phyloP scores from a whole-genome alignment of 2,113 vertebrate genomes.

The Paraplagusia blochii region DNA sequence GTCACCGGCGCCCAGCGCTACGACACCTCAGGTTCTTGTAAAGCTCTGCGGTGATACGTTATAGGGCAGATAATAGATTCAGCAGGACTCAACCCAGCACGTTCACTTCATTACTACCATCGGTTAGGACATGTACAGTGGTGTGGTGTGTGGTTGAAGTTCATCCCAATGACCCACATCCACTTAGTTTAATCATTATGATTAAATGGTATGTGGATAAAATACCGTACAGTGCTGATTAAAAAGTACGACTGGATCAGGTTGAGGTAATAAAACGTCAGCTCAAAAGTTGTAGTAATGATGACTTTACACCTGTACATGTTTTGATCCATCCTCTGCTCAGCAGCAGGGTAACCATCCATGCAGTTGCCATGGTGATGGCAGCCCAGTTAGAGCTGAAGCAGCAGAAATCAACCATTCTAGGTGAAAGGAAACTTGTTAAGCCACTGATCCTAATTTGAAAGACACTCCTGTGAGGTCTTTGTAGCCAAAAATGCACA shows the following conservation, averaged over 20 bases:
- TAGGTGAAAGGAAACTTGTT: background rate
- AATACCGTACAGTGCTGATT: background rate
- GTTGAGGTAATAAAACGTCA: constrained; percentile 22
- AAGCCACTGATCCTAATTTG: constrained; percentile 16
- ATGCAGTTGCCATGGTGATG: constrained; percentile 16
- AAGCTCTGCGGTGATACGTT: too few species aligned
- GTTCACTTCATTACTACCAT: constrained; percentile 1
- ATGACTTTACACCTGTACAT: background rate
- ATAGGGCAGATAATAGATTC: background rate
- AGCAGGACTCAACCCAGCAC: background rate
- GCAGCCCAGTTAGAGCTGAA: background rate
- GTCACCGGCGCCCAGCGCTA: too few species aligned
- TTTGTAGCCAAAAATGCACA: background rate
- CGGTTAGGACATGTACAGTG: background rate
- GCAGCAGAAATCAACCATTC: background rate
- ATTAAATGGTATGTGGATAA: constrained; percentile 2
- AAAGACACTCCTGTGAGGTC: background rate
- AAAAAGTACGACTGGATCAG: background rate
- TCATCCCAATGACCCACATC: background rate
- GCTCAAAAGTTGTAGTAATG: constrained; percentile 3
- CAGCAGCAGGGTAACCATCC: constrained; percentile 7
- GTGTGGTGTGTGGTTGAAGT: constrained; percentile 1
- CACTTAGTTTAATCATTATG: background rate
- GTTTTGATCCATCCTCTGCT: constrained; percentile 18
- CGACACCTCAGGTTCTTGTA: too few species aligned